Evolutionary conservation across 2,797 vertebrate species (phyloP), one percentile per base, ranked within the genome.

Genomic region (Orientallactaga sibirica): DNA sequence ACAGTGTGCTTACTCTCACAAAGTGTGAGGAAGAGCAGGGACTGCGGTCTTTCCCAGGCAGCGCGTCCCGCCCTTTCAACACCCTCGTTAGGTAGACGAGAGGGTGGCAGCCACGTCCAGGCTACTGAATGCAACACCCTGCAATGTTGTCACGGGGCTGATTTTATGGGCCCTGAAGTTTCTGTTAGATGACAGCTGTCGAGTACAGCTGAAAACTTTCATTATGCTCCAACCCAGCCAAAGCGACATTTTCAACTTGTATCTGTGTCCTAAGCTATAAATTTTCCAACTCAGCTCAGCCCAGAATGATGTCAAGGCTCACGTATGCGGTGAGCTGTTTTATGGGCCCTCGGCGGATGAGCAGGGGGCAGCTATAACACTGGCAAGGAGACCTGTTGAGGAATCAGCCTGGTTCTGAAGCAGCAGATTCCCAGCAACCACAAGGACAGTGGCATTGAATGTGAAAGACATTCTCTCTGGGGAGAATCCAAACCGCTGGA

Each of bases 71-170:
- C 85, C 76, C 61, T n/a, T 90, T 95, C 92, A 95, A 95, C 83
- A 93, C 92, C 29, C 37, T 90, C 2, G 61, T 96, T 97, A 97
- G 96, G 94, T 96, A 97, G 91, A 96, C 90, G 77, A 67, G 62
- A 90, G 8, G 73, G 61, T 55, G 83, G 83, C 37, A 89, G 62
- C 27, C 18, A 24, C 2, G 3, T 68, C 71, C 93, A 27, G 78
- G 91, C 88, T 94, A 94, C 84, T 91, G 94, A 96, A 94, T 89
- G 43, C 41, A 88, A 74, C 48, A 91, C 67, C 81, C 55, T 58
- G 27, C 88, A 97, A 86, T 88, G n/a, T 62, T 93, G 93, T 82
- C 79, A 66, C 62, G 24, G 83, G 33, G 64, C 89, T 90, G 93
- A 73, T 87, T 93, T 94, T 61, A 88, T 27, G 20, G 6, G 61